Conservation (phyloP, 2,888 invertebrate species). For the Rapana venosa region DNA sequence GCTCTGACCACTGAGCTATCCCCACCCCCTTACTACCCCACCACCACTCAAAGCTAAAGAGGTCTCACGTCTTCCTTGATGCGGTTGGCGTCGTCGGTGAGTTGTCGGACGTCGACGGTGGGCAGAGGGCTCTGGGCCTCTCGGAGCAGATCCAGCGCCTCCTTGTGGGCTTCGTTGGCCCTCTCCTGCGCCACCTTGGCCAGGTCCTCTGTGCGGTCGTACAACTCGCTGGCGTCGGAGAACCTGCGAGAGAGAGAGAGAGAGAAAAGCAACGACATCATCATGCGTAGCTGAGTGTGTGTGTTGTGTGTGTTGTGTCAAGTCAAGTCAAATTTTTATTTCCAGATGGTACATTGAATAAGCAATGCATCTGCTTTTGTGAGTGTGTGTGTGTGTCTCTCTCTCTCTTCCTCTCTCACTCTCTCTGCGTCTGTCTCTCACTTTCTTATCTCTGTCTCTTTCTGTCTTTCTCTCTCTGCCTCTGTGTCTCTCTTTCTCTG, state of each 20-base stretch:
- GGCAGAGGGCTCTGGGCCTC: conserved; percentile 90
- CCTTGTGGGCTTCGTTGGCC: conserved; percentile 88
- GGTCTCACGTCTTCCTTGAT: conserved; percentile 84
- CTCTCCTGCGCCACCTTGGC: conserved; percentile 87
- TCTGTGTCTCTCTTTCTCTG: not conserved
- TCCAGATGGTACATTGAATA: no score
- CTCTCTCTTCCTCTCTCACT: not conserved
- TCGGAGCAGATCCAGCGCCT: conserved; percentile 88
- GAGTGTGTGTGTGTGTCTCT: not conserved
- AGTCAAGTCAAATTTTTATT: no score
- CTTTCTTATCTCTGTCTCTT: not conserved
- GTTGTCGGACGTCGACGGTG: conserved; percentile 85
- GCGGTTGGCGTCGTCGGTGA: conserved; percentile 85
- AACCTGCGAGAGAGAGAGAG: conserved; percentile 55
- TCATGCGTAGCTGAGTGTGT: not conserved
- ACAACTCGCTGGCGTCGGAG: conserved; percentile 84
- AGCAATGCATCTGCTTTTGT: not conserved
- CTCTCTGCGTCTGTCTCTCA: not conserved
- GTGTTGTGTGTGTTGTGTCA: no score
- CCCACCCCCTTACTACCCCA: no score
- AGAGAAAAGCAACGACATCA: not conserved
- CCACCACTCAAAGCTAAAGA: not conserved
- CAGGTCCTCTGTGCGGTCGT: conserved; percentile 85
- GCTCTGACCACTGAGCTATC: no score
- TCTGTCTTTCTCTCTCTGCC: not conserved